phyloP scores from a whole-genome alignment of 1,140 invertebrate species.

The Drosophila sp. region DNA sequence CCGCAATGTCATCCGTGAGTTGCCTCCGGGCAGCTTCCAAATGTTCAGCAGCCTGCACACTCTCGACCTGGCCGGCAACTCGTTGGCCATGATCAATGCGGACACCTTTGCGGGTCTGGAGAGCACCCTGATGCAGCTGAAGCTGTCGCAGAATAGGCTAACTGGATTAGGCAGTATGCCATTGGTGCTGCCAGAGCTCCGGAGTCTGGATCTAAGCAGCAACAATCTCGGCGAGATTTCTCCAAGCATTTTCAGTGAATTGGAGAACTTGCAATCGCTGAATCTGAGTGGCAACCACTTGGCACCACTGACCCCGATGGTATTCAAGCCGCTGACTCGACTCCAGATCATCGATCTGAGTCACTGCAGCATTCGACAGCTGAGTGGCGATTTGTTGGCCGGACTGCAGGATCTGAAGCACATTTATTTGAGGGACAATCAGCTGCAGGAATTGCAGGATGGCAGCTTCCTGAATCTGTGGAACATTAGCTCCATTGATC shows the following conservation, averaged over 20 bases:
- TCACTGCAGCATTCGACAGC: slow-evolving; percentile 88
- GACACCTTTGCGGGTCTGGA: slow-evolving; percentile 92
- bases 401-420: slow-evolving; percentile 88
- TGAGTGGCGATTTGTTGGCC: slow-evolving; percentile 89
- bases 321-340: slow-evolving; percentile 87
- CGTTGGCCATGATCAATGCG: slow-evolving; percentile 89
- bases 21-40: slow-evolving; percentile 91
- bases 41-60: slow-evolving; percentile 90
- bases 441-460: slow-evolving; percentile 89
- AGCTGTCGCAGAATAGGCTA: slow-evolving; percentile 91
- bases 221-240: slow-evolving; percentile 91
- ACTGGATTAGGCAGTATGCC: slow-evolving; percentile 88
- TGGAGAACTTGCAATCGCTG: slow-evolving; percentile 89
- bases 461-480: slow-evolving; percentile 89
- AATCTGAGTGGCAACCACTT: slow-evolving; percentile 93
- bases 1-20: slow-evolving; percentile 94
- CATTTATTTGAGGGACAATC: slow-evolving; percentile 89
- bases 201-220: slow-evolving; percentile 90
- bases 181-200: slow-evolving; percentile 88
- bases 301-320: slow-evolving; percentile 86
- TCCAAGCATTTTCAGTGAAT: slow-evolving; percentile 88
- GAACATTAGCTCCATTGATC: slow-evolving; percentile 89
- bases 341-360: slow-evolving; percentile 90
- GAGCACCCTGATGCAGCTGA: slow-evolving; percentile 89
- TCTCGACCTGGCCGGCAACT: slow-evolving; percentile 92